Evolutionary conservation across 2,888 invertebrate species (phyloP).

Genomic region (Xanthia togata): DNA sequence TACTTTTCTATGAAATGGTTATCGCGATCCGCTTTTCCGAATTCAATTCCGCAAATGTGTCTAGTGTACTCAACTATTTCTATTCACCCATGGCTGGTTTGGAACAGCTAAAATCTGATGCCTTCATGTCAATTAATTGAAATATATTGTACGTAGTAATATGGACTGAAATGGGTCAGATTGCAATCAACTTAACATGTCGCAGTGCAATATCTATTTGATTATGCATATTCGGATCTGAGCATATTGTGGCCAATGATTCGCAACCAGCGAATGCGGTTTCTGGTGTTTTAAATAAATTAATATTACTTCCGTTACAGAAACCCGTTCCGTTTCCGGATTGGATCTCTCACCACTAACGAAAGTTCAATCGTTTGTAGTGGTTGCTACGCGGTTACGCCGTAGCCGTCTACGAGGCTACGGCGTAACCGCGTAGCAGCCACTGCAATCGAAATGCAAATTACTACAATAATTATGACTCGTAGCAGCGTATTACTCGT

Average conservation of each 20-base stretch:
- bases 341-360: neutral
- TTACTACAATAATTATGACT: neutral
- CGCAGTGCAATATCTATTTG: neutral
- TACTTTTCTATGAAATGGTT: neutral
- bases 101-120: neutral
- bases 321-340: neutral
- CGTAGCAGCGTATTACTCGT: neutral
- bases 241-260: no score
- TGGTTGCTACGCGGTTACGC: neutral
- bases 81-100: neutral
- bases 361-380: neutral
- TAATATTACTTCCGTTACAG: neutral
- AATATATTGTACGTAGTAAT: neutral
- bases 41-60: slow-evolving; percentile 1
- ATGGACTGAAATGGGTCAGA: neutral
- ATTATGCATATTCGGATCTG: neutral
- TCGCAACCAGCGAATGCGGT: neutral
- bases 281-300: neutral
- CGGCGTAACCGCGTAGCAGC: neutral
- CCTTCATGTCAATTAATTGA: neutral
- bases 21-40: neutral
- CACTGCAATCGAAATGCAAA: neutral
- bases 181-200: neutral
- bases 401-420: slow-evolving; percentile 1
- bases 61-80: neutral